Evolutionary conservation across 2,797 vertebrate genomes (phyloP).

Genomic region (Malacoraja senta): DNA sequence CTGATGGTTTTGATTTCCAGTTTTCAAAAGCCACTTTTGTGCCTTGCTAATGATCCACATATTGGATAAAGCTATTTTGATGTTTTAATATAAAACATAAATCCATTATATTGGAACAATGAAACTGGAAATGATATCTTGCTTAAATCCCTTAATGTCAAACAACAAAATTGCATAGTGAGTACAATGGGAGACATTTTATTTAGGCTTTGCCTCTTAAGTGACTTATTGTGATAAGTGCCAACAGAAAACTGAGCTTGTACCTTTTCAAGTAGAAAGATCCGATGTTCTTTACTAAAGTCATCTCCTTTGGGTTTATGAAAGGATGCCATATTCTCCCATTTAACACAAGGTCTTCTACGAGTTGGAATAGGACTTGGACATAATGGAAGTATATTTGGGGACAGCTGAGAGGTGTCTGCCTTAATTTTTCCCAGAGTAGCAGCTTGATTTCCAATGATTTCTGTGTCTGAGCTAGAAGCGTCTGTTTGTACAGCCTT

Average conservation of each 20-base stretch:
- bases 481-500: conserved; percentile 81
- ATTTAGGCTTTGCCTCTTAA: background rate
- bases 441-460: conserved; percentile 47
- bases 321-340: conserved; percentile 80
- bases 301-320: conserved; percentile 65
- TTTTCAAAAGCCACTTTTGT: background rate
- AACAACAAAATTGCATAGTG: background rate
- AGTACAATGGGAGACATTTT: background rate
- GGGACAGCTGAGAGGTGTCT: conserved; percentile 51
- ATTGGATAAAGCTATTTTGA: background rate
- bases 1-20: background rate
- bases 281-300: conserved; percentile 26
- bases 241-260: conserved; percentile 31
- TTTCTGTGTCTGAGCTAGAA: conserved; percentile 38
- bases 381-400: conserved; percentile 56
- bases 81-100: background rate
- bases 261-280: conserved; percentile 73
- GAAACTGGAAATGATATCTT: background rate
- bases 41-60: background rate
- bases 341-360: conserved; percentile 78
- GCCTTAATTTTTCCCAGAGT: conserved; percentile 45
- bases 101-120: background rate
- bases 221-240: background rate
- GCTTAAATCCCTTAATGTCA: background rate
- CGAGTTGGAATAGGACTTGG: conserved; percentile 77